Base-by-base conservation (phyloP, 2,113 vertebrate species). In the Varanus salvator region DNA sequence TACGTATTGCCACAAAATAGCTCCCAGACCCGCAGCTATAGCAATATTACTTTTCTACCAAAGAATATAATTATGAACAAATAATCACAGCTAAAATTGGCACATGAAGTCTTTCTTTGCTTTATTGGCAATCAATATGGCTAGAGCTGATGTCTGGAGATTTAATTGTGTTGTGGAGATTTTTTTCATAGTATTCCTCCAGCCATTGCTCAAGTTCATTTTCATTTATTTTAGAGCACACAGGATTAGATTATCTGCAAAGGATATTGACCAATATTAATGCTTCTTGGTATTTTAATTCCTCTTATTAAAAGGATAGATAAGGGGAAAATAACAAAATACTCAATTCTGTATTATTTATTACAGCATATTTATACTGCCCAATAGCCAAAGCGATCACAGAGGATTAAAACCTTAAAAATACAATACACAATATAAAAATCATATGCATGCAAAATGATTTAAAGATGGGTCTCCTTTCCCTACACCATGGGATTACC, bases 401-500 rank as follows among this genome's bases (percentile, higher is more conserved):
- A 8, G 17, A 60, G 17, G 15, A 64, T 21, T 64, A 64, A 19
- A 64, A 64, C 15, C 60, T 64, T 64, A 64, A 64, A 64, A 64
- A 64, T 64, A 64, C 11, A 64, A 57, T 9, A 57, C 54, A 14
- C 14, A 57, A 60, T 60, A 15, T 60, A 60, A 64, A 64, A 64
- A 64, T 19, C 60, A 19, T 64, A 64, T 64, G 21, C 60, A 64
- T 64, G 5, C 60, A 64, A 21, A 64, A 64, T 5, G 2, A 64
- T 64, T 64, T 64, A 21, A 64, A 19, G 60, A 0, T 38, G 88
- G 77, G n/a, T 0, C 1, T 29, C 38, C 91, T 90, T 93, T 88
- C 92, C 90, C 69, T 75, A 89, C 80, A 89, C 94, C 77, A 57
- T 86, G 86, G 91, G 92, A 85, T 71, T 50, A 93, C 91, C 14